These are phyloP conservation scores for Aphelenchoides fujianensis DNA, from an alignment of 1,140 invertebrate genomes.

Conservation along the genomic window DNA sequence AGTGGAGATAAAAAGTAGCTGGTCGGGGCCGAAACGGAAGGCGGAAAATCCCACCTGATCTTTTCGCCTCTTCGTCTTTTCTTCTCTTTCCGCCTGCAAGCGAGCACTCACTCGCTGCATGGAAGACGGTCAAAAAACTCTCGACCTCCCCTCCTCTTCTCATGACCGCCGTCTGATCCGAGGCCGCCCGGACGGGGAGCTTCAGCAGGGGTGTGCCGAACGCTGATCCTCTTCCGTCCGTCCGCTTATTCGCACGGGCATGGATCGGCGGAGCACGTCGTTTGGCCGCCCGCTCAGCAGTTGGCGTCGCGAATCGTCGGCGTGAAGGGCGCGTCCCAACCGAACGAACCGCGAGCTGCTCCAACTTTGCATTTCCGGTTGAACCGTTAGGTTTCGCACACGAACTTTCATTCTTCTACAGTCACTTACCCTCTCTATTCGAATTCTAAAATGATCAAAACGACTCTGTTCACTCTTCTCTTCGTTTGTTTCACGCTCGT, in stretches of 20 bases:
- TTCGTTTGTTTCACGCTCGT: neutral
- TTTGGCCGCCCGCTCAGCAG: neutral
- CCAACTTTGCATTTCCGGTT: neutral
- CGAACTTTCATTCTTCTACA: neutral
- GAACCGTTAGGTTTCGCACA: neutral
- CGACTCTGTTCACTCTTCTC: neutral
- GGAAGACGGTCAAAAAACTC: conserved; percentile 5
- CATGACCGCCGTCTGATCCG: neutral
- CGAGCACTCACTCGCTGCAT: neutral
- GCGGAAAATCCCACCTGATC: neutral
- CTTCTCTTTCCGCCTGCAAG: neutral
- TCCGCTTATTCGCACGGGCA: neutral
- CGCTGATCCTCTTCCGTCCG: neutral
- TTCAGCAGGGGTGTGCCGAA: neutral
- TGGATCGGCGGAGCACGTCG: neutral
- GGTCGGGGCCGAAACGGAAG: neutral
- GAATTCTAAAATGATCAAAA: neutral
- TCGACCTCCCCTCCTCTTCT: neutral
- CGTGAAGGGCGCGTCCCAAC: no score
- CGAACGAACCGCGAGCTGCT: no score
- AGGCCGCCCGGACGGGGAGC: no score
- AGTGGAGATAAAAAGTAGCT: conserved; percentile 5
- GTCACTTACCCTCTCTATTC: neutral
- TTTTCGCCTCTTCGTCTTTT: neutral
- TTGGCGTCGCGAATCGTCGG: neutral